phyloP scores from a whole-genome alignment of 2,888 invertebrate genomes.

The Hoplodrina blanda region DNA sequence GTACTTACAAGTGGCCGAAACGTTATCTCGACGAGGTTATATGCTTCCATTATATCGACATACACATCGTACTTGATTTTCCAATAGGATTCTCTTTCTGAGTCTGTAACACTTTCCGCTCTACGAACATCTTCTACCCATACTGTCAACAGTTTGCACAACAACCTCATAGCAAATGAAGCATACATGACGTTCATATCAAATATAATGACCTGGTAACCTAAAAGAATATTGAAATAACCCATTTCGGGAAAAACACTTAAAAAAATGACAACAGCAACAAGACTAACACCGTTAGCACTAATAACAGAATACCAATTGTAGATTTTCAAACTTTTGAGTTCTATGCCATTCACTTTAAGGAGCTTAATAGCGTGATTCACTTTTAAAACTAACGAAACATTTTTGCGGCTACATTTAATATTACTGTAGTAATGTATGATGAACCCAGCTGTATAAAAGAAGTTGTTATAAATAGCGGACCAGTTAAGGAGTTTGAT shows the following conservation, averaged over 20 bases:
- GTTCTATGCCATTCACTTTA: constrained; percentile 20
- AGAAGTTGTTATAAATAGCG: neutral
- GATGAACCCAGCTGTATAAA: constrained; percentile 8
- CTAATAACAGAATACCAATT: constrained; percentile 27
- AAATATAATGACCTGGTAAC: neutral
- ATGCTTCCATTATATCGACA: constrained; percentile 22
- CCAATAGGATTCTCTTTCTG: constrained; percentile 20
- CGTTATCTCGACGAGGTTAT: constrained; percentile 20
- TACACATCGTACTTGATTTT: constrained; percentile 25
- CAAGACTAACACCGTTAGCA: constrained; percentile 7
- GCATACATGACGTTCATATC: constrained; percentile 35
- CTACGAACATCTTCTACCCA: constrained; percentile 31
- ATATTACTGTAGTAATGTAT: constrained; percentile 22
- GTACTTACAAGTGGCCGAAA: constrained; percentile 33
- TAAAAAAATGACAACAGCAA: neutral
- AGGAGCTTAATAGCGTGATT: constrained; percentile 31
- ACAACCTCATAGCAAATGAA: constrained; percentile 16
- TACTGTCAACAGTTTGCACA: neutral
- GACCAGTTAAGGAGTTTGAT: neutral
- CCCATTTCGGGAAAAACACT: accelerated
- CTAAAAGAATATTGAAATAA: neutral
- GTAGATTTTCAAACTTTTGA: constrained; percentile 17
- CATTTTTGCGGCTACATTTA: neutral
- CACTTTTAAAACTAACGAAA: constrained; percentile 18
- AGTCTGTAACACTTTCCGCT: neutral